Evolutionary conservation across 2,888 invertebrate genomes (phyloP), one percentile per base, ranked within the genome.

Genomic region (Drosophila anomelani): DNA sequence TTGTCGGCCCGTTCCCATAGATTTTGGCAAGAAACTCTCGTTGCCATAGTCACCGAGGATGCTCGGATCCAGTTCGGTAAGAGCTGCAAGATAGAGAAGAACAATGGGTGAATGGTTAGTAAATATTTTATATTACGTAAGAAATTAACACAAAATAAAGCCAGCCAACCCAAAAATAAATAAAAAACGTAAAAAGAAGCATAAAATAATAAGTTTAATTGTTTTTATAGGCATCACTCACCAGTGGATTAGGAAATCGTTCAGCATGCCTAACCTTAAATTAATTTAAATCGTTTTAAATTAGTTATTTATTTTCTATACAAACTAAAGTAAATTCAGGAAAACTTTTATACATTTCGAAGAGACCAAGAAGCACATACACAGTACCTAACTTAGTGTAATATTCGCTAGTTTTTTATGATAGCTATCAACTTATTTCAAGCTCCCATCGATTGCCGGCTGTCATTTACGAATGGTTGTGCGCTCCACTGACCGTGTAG

Each of bases 401-500:
- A 29, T 53, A 59, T 39, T 41, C 20, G 6, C 20, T 13, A 12
- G 29, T 23, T 12, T 43, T 20, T 12, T 41, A 20, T 41, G 6
- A 17, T 26, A 38, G 53, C 32, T 17, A 7, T 7, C 5, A 8
- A 32, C 13, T 7, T 20, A 15, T 26, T 36, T 15, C 39, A 17
- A 49, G 12, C 17, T n/a, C 38, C 12, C 17, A 17, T 36, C n/a
- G 20, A 20, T 20, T 12, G 20, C 6, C 17, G 0, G n/a, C 6
- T 10, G 12, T 10, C 26, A 54, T 63, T 43, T 90, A 86, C 15
- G 81, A 74, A 76, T 93, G 93, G 80, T 93, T 93, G 63, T 93
- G 93, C 15, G 90, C 89, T 57, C 93, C 93, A 77, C 92, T 92
- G 15, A 92, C 75, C 17, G 81, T 81, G 39, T 78, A 83, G 4